Percentiles rank a stretch among this genome's conserved stretches.
phyloP scores from a whole-genome alignment of 2,888 invertebrate species.

The Eupeodes luniger region DNA sequence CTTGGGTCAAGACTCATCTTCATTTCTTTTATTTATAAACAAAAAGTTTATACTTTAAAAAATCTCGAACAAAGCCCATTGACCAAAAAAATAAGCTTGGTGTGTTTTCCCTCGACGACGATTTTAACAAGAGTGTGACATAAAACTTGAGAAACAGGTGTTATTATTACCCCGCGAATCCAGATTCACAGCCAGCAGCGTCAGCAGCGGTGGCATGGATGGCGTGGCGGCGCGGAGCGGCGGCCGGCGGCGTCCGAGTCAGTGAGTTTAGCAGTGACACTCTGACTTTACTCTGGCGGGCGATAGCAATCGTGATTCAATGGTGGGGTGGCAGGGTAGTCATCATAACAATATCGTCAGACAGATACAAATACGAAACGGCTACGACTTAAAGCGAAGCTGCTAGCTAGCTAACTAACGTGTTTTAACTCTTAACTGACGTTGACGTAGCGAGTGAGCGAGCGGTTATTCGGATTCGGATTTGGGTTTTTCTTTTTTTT shows the following conservation, averaged over 20 bases:
- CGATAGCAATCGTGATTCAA: conserved; percentile 27
- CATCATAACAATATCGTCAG: neutral
- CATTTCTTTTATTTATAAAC: neutral
- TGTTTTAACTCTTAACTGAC: conserved; percentile 2
- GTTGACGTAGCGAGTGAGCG: conserved; percentile 32
- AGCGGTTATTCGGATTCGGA: conserved; percentile 40
- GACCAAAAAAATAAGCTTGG: conserved; percentile 25
- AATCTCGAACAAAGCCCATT: conserved; percentile 34
- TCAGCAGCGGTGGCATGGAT: too few species aligned
- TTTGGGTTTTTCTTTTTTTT: conserved; percentile 51
- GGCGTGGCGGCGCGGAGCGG: too few species aligned
- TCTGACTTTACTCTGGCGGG: neutral
- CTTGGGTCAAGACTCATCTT: neutral
- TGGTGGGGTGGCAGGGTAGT: conserved; percentile 23
- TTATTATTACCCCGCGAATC: conserved; percentile 56
- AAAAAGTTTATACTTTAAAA: neutral
- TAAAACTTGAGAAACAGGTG: conserved; percentile 61
- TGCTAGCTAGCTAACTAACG: conserved; percentile 25
- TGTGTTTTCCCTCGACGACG: conserved; percentile 49
- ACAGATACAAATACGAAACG: conserved; percentile 16
- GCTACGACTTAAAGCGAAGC: conserved; percentile 1
- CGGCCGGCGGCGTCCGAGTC: conserved; percentile 2
- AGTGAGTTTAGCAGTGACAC: neutral
- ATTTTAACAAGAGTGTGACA: conserved; percentile 19
- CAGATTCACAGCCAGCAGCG: neutral